Conservation (phyloP, 35 echinoderm and acorn worm species). For the Ophiothrix spiculata region DNA sequence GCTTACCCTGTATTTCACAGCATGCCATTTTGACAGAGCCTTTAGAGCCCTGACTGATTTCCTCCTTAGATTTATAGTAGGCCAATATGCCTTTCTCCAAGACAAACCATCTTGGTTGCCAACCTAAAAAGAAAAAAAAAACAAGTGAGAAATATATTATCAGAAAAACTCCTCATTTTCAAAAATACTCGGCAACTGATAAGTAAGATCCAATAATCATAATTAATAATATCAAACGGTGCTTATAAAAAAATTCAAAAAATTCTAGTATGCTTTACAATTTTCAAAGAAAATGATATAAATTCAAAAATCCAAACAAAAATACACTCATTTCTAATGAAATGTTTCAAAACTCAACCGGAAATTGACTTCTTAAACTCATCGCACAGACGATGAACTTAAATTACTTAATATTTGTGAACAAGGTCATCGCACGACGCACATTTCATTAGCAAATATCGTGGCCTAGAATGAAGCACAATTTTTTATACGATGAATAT, state of each 20-base stretch:
- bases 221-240: neutral
- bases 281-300: neutral
- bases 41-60: slow-evolving; percentile 80
- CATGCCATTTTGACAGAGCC: slow-evolving; percentile 92
- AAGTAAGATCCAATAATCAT: neutral
- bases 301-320: neutral
- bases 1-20: slow-evolving; percentile 93
- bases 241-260: neutral
- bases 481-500: too few relatives aligned
- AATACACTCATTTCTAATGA: too few relatives aligned
- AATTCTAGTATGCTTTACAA: neutral
- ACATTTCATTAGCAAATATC: too few relatives aligned
- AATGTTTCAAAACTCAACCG: too few relatives aligned
- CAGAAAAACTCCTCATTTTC: too few relatives aligned
- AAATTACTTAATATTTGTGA: too few relatives aligned
- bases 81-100: slow-evolving; percentile 91
- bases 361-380: too few relatives aligned
- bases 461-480: too few relatives aligned
- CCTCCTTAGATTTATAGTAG: slow-evolving; percentile 96
- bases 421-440: too few relatives aligned
- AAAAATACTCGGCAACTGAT: slow-evolving; percentile 10
- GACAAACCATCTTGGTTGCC: slow-evolving; percentile 98
- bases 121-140: slow-evolving; percentile 63
- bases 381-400: too few relatives aligned
- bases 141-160: too few relatives aligned